Percentiles rank a stretch among this genome's conserved stretches.
Conservation (phyloP, 2,113 vertebrate genomes). For the Potamarius usumacintae region DNA sequence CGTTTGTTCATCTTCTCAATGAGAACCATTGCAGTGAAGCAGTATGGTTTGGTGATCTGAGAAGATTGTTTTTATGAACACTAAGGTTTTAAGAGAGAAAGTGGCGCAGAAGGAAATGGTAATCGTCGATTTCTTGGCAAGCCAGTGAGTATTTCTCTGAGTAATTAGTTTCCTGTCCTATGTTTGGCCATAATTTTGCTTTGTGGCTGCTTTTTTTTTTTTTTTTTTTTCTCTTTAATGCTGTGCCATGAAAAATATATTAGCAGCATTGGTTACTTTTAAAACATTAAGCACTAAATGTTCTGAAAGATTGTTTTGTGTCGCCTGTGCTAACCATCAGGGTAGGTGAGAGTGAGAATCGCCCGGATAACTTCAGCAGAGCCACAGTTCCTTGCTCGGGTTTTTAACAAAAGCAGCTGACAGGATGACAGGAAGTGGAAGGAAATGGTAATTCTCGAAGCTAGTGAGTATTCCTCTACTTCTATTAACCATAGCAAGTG, state of each 20-base stretch:
- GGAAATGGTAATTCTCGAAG: background rate
- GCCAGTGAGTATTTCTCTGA: background rate
- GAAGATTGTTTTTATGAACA: background rate
- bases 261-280: constrained; percentile 9
- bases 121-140: background rate
- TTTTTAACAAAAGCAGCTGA: background rate
- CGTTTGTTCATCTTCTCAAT: background rate
- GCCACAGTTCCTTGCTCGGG: background rate
- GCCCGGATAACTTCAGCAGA: background rate
- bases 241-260: constrained; percentile 22
- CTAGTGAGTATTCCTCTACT: background rate
- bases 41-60: constrained; percentile 8
- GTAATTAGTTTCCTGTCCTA: background rate
- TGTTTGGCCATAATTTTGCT: background rate
- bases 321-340: background rate
- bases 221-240: background rate
- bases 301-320: constrained; percentile 27
- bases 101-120: background rate
- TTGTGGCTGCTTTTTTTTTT: constrained; percentile 18
- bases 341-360: background rate
- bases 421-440: background rate
- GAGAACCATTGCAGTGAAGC: background rate
- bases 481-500: background rate
- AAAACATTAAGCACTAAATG: constrained; percentile 28
- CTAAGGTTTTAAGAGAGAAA: background rate